Conservation (phyloP, 2,113 vertebrate genomes). For the Pavo muticus region DNA sequence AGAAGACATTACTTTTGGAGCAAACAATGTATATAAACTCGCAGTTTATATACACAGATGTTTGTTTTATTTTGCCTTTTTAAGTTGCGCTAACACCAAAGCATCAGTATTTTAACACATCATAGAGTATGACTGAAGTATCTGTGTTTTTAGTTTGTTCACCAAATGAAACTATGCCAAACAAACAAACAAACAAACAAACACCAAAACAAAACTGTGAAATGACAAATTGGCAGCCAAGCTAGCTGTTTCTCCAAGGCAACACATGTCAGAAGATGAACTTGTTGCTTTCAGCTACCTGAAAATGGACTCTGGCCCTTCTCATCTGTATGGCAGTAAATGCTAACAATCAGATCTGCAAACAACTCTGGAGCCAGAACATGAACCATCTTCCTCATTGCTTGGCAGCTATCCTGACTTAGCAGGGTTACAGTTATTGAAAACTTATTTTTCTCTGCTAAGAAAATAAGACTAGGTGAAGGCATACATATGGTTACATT, state of each 20-base stretch:
- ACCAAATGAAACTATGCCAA: background rate
- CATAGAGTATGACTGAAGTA: background rate
- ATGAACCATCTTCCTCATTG: background rate
- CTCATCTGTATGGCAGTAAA: background rate
- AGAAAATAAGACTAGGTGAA: conserved; percentile 41
- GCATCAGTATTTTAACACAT: background rate
- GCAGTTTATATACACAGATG: background rate
- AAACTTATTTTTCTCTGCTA: conserved; percentile 43
- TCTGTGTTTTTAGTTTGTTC: background rate
- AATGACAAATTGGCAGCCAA: background rate
- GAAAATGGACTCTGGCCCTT: background rate
- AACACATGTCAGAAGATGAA: background rate
- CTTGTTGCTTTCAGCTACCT: background rate
- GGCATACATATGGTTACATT: conserved; percentile 51
- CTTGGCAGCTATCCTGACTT: conserved; percentile 27
- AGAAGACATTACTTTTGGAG: no score
- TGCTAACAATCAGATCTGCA: background rate
- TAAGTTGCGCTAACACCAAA: background rate
- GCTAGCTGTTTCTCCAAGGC: background rate
- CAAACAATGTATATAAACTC: no score
- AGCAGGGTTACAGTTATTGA: conserved; percentile 3
- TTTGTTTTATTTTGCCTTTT: background rate
- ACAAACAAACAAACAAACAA: no score
- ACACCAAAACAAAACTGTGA: background rate
- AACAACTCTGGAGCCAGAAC: conserved; percentile 22